A percentile compares a stretch with the other conserved stretches of the same genome.
phyloP scores from a whole-genome alignment of 1,140 invertebrate species.

The Homarus americanus region DNA sequence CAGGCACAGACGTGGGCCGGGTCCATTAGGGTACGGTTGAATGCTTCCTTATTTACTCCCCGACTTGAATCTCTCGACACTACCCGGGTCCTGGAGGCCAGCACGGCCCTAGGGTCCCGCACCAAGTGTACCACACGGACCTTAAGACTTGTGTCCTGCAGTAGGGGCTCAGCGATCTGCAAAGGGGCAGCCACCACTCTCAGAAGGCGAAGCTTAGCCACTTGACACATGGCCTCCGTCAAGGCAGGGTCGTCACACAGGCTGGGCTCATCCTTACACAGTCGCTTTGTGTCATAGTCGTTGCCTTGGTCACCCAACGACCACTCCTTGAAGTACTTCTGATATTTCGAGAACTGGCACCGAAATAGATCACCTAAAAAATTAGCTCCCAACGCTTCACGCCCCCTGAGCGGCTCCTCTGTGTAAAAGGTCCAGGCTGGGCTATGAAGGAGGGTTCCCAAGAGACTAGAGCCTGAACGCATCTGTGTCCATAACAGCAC shows the following conservation, averaged over 20 bases:
- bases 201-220: neutral
- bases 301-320: too few relatives aligned
- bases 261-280: neutral
- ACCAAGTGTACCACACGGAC: slow-evolving; percentile 26
- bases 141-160: slow-evolving; percentile 6
- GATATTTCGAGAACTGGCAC: neutral
- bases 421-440: too few relatives aligned
- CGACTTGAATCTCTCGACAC: too few relatives aligned
- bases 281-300: too few relatives aligned
- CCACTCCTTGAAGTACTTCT: too few relatives aligned
- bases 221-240: slow-evolving; percentile 41
- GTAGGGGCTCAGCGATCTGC: neutral
- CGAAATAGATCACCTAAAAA: neutral
- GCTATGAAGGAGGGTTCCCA: too few relatives aligned
- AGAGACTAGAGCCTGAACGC: too few relatives aligned
- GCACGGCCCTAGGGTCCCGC: slow-evolving; percentile 7
- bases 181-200: slow-evolving; percentile 13
- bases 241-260: neutral
- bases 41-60: too few relatives aligned
- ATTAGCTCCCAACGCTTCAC: too few relatives aligned
- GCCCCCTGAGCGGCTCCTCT: slow-evolving; percentile 12
- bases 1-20: too few relatives aligned
- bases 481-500: too few relatives aligned
- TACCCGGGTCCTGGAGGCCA: slow-evolving; percentile 8
- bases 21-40: too few relatives aligned